Conservation (phyloP, 2,113 vertebrate species). For the Callospermophilus lateralis region DNA sequence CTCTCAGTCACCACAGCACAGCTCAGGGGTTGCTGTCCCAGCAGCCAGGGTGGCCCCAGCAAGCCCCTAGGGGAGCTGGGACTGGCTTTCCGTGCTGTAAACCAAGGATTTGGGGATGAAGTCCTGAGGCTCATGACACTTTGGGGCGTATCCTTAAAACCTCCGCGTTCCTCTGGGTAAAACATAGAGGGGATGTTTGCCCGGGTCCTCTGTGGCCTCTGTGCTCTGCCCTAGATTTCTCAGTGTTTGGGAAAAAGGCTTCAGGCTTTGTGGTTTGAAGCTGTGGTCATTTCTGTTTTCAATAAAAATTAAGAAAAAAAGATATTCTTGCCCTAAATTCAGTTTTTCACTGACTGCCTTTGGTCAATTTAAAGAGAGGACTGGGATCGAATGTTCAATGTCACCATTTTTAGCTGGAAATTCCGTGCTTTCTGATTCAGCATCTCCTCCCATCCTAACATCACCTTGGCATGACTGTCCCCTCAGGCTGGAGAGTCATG, state of each 20-base stretch:
- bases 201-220: conserved; percentile 2
- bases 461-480: not conserved
- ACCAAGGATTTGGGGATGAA: not conserved
- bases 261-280: conserved; percentile 27
- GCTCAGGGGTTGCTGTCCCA: not conserved
- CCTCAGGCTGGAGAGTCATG: not conserved
- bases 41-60: not conserved
- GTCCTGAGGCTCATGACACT: not conserved
- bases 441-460: not conserved
- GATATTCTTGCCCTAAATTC: not conserved
- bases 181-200: not conserved
- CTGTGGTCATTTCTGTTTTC: conserved; percentile 57
- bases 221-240: not conserved
- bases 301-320: not conserved
- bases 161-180: not conserved
- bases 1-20: not conserved
- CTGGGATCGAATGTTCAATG: not conserved
- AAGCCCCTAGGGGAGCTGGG: not conserved
- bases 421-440: not conserved
- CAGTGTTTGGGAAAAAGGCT: not conserved
- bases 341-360: not conserved
- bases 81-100: not conserved
- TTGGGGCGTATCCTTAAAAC: not conserved
- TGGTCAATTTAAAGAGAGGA: not conserved
- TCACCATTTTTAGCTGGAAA: conserved; percentile 44